phyloP scores from a whole-genome alignment of 2,888 invertebrate species.

The Stratiomys singularior region DNA sequence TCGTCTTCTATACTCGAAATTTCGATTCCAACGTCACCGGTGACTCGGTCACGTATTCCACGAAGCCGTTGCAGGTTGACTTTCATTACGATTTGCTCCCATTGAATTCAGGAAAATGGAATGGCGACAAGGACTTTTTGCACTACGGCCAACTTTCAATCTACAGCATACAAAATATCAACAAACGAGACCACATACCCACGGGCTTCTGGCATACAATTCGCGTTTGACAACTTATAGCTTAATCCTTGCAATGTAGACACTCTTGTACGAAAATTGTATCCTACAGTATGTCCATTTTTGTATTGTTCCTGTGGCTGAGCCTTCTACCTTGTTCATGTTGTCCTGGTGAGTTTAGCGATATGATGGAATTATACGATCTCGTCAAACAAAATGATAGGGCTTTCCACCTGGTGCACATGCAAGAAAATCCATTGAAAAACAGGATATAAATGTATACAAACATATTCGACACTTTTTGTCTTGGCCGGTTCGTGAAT shows the following conservation, averaged over 20 bases:
- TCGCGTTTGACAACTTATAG: neutral
- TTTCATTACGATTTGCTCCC: conserved; percentile 14
- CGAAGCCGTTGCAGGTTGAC: neutral
- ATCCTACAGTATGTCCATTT: neutral
- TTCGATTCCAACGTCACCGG: neutral
- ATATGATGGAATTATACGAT: neutral
- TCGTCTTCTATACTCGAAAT: neutral
- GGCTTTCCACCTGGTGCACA: neutral
- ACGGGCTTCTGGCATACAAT: neutral
- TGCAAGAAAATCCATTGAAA: neutral
- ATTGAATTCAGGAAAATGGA: conserved; percentile 22
- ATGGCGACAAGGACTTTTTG: conserved; percentile 25
- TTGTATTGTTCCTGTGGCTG: neutral
- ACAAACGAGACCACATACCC: conserved; percentile 21
- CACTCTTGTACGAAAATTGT: conserved; percentile 18
- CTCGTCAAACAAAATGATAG: neutral
- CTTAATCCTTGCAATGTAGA: conserved; percentile 21
- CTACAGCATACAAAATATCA: conserved; percentile 25
- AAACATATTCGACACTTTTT: conserved; percentile 38
- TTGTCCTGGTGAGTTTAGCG: neutral
- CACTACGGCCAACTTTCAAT: conserved; percentile 7
- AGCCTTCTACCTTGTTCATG: neutral
- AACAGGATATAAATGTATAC: neutral
- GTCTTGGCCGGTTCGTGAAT: conserved; percentile 19
- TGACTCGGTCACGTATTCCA: neutral